Percentiles rank a stretch among this genome's conserved stretches.
These are phyloP conservation scores for Bombus huntii DNA, from an alignment of 1,140 invertebrate genomes.

Conservation along the genomic window DNA sequence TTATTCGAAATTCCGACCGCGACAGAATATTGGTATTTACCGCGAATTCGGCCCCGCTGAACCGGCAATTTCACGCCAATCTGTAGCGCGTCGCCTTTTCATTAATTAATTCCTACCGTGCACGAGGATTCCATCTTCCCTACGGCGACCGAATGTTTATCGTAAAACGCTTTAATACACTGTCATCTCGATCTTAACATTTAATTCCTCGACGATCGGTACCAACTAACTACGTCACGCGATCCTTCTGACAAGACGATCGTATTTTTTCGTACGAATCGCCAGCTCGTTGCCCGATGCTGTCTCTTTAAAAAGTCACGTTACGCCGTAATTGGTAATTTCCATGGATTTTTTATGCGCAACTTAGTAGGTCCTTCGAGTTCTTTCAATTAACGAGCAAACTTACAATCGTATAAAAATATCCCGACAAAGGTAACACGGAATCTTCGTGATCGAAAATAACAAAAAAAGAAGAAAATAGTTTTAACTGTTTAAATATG, in stretches of 20 bases:
- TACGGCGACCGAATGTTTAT: constrained; percentile 30
- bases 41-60: constrained; percentile 19
- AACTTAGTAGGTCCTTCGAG: background rate
- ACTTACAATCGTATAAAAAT: background rate
- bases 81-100: constrained; percentile 42
- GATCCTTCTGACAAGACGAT: background rate
- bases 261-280: background rate
- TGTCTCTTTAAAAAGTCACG: background rate
- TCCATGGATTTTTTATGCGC: background rate
- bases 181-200: constrained; percentile 46
- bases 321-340: background rate
- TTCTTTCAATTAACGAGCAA: background rate
- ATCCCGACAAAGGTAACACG: background rate
- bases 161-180: constrained; percentile 51
- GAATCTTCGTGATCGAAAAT: no score
- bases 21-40: constrained; percentile 49
- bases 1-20: constrained; percentile 41
- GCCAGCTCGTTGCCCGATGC: background rate
- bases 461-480: rapidly evolving
- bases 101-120: constrained; percentile 50
- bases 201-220: constrained; percentile 12
- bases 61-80: constrained; percentile 53
- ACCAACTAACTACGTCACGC: constrained; percentile 27
- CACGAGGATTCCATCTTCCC: background rate
- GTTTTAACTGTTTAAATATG: background rate